A percentile compares a stretch with the other conserved stretches of the same genome.
phyloP scores from a whole-genome alignment of 2,797 vertebrate species.

The Agapornis canus region DNA sequence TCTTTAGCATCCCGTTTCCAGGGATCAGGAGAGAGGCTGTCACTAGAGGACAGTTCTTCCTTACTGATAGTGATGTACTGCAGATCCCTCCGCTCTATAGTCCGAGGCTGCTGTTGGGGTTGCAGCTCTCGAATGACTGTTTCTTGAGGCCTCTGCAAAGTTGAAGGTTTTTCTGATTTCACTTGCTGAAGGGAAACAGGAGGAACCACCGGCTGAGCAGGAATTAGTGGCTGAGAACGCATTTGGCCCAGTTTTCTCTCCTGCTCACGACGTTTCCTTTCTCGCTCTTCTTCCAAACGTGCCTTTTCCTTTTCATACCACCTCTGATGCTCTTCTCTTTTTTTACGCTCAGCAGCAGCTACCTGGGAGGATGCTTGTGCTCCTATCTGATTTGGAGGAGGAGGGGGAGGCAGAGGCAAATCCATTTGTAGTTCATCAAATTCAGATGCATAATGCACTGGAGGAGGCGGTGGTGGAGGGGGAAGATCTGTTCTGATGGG shows the following conservation, averaged over 20 bases:
- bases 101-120: conserved; percentile 96
- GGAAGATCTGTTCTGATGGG: conserved; percentile 80
- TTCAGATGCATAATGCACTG: conserved; percentile 78
- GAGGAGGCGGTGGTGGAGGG: conserved; percentile 81
- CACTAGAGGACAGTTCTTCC: conserved; percentile 90
- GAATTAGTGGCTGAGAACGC: conserved; percentile 82
- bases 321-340: conserved; percentile 95
- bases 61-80: conserved; percentile 86
- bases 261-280: conserved; percentile 93
- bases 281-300: conserved; percentile 94
- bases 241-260: conserved; percentile 94
- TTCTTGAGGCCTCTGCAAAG: conserved; percentile 86
- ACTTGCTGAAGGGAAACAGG: conserved; percentile 75
- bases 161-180: conserved; percentile 87
- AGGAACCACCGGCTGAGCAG: conserved; percentile 72
- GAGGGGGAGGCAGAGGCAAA: conserved; percentile 80
- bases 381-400: conserved; percentile 76
- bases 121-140: conserved; percentile 95
- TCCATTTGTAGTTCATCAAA: conserved; percentile 80
- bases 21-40: conserved; percentile 95
- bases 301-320: conserved; percentile 99
- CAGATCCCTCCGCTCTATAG: conserved; percentile 93
- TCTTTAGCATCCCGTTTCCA: conserved; percentile 97
- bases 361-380: conserved; percentile 68
- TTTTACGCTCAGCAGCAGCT: conserved; percentile 86